Evolutionary conservation across 1,140 invertebrate genomes (phyloP).

Genomic region (Tetranychus urticae): DNA sequence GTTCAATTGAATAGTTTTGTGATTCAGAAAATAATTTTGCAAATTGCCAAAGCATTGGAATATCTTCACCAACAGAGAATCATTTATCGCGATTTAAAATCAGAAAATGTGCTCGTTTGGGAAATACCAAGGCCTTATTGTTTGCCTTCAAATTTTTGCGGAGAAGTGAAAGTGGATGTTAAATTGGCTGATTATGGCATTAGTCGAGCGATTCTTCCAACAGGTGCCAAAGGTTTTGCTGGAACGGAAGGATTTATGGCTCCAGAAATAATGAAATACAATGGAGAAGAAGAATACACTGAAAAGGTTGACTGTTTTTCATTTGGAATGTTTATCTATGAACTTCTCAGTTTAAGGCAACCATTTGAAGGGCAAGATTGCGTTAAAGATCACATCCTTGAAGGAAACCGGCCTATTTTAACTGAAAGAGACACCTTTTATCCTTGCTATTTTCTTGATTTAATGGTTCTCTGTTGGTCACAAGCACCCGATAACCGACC

Average conservation of each 20-base stretch:
- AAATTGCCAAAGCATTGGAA: constrained; percentile 78
- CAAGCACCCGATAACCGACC: constrained; percentile 63
- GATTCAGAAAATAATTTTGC: constrained; percentile 59
- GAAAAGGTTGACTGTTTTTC: constrained; percentile 98
- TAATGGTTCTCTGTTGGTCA: constrained; percentile 88
- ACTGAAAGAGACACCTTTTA: constrained; percentile 46
- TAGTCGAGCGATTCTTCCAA: constrained; percentile 57
- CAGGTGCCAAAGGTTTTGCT: constrained; percentile 87
- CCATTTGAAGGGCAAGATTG: constrained; percentile 87
- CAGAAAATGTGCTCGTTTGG: constrained; percentile 95
- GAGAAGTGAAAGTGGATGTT: constrained; percentile 41
- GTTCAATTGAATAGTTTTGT: constrained; percentile 49
- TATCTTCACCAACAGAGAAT: constrained; percentile 83
- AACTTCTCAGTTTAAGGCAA: constrained; percentile 69
- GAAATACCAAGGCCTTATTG: constrained; percentile 48
- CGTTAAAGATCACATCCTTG: constrained; percentile 81
- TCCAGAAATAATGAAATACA: constrained; percentile 89
- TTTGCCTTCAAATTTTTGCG: constrained; percentile 17
- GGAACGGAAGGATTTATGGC: constrained; percentile 97
- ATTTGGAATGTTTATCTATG: constrained; percentile 97
- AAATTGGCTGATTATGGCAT: constrained; percentile 93
- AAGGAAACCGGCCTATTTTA: constrained; percentile 67
- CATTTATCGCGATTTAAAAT: constrained; percentile 89
- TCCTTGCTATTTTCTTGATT: constrained; percentile 69
- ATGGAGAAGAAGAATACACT: constrained; percentile 94